phyloP scores from a whole-genome alignment of 1,140 invertebrate genomes.

The Lasioglossum baleicum region DNA sequence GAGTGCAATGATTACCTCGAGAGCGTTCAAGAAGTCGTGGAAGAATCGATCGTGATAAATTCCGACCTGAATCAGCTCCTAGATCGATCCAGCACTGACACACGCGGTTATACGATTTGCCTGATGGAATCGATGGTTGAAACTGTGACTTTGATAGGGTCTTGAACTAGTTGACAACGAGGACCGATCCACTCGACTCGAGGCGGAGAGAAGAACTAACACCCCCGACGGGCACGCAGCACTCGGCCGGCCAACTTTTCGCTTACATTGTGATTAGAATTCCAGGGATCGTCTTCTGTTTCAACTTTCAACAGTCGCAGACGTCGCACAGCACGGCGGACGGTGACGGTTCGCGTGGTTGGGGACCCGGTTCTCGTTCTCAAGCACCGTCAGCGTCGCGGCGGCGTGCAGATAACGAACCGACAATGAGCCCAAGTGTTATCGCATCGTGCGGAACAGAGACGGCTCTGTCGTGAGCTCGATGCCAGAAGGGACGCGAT shows the following conservation, averaged over 20 bases:
- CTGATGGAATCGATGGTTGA: background rate
- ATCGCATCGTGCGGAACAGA: background rate
- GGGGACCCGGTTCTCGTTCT: slow-evolving; percentile 28
- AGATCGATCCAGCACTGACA: background rate
- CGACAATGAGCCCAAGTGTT: slow-evolving; percentile 12
- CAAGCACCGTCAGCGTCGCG: slow-evolving; percentile 64
- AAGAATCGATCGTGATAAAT: background rate
- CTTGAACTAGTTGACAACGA: background rate
- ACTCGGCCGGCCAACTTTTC: slow-evolving; percentile 21
- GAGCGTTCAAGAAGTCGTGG: no score
- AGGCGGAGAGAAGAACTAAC: slow-evolving; percentile 42
- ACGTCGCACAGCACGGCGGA: background rate
- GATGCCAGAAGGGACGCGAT: background rate
- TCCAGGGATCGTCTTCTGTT: slow-evolving; percentile 59
- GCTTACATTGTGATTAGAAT: slow-evolving; percentile 37
- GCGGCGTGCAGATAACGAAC: slow-evolving; percentile 45
- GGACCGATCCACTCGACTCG: slow-evolving; percentile 21
- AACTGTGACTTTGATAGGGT: no score
- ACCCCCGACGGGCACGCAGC: background rate
- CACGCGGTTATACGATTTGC: background rate
- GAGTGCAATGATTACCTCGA: background rate
- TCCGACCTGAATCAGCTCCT: background rate
- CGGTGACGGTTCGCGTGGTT: background rate
- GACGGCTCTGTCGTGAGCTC: background rate
- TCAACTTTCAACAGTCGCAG: slow-evolving; percentile 44